A percentile compares a stretch with the other conserved stretches of the same genome.
These are phyloP conservation scores for Archilochus colubris DNA, from an alignment of 2,113 vertebrate species.

Conservation along the genomic window DNA sequence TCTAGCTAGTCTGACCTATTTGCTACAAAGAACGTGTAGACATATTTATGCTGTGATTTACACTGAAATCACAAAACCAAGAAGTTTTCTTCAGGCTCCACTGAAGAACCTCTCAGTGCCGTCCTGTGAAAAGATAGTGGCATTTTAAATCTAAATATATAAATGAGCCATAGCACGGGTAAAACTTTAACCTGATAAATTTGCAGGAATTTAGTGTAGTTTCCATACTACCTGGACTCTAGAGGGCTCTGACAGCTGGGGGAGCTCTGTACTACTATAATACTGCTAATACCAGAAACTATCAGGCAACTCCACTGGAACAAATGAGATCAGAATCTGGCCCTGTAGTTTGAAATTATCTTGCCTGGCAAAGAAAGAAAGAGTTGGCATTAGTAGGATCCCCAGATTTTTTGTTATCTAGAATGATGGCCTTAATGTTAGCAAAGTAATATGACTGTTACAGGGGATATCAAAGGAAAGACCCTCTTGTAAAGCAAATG, in stretches of 20 bases:
- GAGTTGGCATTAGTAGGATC: not conserved
- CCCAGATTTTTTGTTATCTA: not conserved
- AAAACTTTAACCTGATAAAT: not conserved
- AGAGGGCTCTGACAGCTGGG: not conserved
- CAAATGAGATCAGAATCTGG: not conserved
- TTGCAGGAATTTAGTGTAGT: not conserved
- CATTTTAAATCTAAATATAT: conserved; percentile 27
- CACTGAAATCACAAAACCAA: not conserved
- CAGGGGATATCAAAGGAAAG: not conserved
- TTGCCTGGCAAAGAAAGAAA: not conserved
- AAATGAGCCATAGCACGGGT: not conserved
- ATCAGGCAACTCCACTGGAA: not conserved
- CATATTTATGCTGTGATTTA: conserved; percentile 51
- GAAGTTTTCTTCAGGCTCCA: conserved; percentile 10
- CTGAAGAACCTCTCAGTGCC: not conserved
- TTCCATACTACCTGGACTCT: not conserved
- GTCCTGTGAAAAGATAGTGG: not conserved
- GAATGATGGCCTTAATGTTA: not conserved
- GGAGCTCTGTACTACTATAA: not conserved
- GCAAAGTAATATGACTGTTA: not conserved
- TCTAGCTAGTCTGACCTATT: not conserved
- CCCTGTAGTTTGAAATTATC: not conserved
- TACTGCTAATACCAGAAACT: not conserved
- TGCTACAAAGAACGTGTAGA: not conserved
- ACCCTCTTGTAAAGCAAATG: not conserved